These are phyloP conservation scores for Nephrotoma flavescens DNA, from an alignment of 2,888 invertebrate genomes.

Conservation along the genomic window DNA sequence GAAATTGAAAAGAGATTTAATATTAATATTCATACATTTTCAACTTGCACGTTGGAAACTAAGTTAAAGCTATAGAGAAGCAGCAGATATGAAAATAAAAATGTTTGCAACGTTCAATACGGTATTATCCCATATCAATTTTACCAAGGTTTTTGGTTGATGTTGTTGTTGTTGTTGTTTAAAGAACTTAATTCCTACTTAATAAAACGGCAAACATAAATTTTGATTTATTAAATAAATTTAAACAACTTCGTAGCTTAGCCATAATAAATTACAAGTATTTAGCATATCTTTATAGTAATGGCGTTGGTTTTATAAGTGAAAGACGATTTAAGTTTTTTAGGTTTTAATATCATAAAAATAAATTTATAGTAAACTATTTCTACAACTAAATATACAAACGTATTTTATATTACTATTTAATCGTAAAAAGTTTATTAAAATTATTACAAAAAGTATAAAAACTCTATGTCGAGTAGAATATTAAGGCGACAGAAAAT, in stretches of 20 bases:
- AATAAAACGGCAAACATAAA: neutral
- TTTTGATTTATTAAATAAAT: neutral
- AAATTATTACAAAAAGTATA: neutral
- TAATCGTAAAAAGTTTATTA: neutral
- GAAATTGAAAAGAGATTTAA: too few species aligned
- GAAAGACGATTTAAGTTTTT: neutral
- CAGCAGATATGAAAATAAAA: neutral
- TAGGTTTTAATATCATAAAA: neutral
- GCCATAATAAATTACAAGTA: neutral
- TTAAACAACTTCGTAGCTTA: neutral
- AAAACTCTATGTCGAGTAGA: neutral
- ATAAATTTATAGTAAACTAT: neutral
- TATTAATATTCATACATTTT: neutral
- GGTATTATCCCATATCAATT: neutral
- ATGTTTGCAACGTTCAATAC: neutral
- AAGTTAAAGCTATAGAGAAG: neutral
- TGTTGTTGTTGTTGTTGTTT: neutral
- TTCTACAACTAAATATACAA: neutral
- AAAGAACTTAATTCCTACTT: neutral
- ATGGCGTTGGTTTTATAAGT: neutral
- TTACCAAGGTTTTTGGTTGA: neutral
- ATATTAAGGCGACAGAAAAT: neutral
- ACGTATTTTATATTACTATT: neutral
- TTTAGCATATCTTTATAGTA: neutral
- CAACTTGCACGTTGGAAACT: neutral